A percentile compares a stretch with the other conserved stretches of the same genome.
Conservation (phyloP, 2,888 invertebrate species). For the Teleogryllus oceanicus region DNA sequence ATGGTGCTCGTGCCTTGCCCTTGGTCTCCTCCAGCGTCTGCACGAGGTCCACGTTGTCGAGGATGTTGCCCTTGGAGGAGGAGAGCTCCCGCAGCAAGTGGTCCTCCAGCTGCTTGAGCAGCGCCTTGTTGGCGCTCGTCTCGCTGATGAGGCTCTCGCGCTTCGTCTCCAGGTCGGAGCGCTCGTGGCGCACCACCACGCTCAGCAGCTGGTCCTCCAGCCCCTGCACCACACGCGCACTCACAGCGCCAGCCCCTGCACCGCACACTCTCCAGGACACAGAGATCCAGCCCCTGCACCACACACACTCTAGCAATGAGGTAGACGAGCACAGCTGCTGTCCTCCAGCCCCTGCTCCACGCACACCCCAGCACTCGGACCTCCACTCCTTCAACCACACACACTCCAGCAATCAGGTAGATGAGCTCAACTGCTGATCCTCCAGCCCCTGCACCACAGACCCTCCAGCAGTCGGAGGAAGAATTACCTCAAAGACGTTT, state of each 20-base stretch:
- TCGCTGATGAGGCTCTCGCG: conserved; percentile 77
- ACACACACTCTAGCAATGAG: too few relatives aligned
- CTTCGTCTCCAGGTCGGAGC: conserved; percentile 84
- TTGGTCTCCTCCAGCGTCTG: conserved; percentile 86
- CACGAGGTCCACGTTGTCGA: conserved; percentile 84
- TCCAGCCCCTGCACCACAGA: conserved; percentile 65
- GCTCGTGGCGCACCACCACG: conserved; percentile 82
- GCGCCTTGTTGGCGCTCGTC: conserved; percentile 80
- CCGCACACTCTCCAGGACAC: too few relatives aligned
- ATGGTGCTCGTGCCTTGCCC: conserved; percentile 59
- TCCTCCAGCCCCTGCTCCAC: too few relatives aligned
- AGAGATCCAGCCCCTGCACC: too few relatives aligned
- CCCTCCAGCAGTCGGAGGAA: too few relatives aligned
- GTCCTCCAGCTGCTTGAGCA: conserved; percentile 80
- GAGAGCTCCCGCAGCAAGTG: conserved; percentile 79
- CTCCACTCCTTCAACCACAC: too few relatives aligned
- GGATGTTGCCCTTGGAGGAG: conserved; percentile 85
- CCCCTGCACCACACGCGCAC: conserved; percentile 53
- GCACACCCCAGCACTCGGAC: too few relatives aligned
- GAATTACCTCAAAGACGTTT: too few relatives aligned
- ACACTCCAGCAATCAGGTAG: too few relatives aligned
- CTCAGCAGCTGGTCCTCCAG: conserved; percentile 87
- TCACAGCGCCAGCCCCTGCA: too few relatives aligned
- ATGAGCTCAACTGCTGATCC: conserved; percentile 74
- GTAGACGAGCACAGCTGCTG: too few relatives aligned